Evolutionary conservation across 2,113 vertebrate species (phyloP).

Genomic region (Cynoglossus semilaevis): DNA sequence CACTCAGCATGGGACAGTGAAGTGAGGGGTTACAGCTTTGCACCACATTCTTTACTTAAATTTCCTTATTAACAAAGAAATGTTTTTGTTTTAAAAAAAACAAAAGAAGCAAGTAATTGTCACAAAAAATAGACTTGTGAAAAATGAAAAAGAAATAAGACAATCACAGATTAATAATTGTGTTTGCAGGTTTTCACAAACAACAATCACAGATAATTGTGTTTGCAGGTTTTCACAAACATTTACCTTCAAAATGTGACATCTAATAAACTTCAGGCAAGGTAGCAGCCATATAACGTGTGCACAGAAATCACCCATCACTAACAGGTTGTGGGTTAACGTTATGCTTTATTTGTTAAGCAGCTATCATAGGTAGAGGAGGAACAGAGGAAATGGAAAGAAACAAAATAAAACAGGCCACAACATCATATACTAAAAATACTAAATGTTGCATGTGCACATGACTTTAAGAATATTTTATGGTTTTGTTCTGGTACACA

Average conservation of each 20-base stretch:
- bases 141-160: neutral
- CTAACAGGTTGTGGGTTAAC: constrained; percentile 39
- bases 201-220: neutral
- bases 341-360: constrained; percentile 24
- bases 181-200: no score
- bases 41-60: no score
- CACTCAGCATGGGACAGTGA: neutral
- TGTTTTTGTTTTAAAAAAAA: no score
- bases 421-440: constrained; percentile 10
- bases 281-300: constrained; percentile 11
- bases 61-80: no score
- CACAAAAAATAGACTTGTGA: no score
- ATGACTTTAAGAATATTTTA: neutral
- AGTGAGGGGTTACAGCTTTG: no score
- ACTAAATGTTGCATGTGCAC: constrained; percentile 1
- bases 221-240: no score
- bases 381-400: constrained; percentile 6
- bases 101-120: no score
- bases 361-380: neutral
- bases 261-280: constrained; percentile 7
- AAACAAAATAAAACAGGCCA: neutral
- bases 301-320: constrained; percentile 34
- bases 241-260: neutral
- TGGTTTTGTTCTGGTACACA: constrained; percentile 12
- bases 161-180: neutral